A percentile compares a stretch with the other conserved stretches of the same genome.
Conservation (phyloP, 2,113 vertebrate species). For the Marcusenius ussheri region DNA sequence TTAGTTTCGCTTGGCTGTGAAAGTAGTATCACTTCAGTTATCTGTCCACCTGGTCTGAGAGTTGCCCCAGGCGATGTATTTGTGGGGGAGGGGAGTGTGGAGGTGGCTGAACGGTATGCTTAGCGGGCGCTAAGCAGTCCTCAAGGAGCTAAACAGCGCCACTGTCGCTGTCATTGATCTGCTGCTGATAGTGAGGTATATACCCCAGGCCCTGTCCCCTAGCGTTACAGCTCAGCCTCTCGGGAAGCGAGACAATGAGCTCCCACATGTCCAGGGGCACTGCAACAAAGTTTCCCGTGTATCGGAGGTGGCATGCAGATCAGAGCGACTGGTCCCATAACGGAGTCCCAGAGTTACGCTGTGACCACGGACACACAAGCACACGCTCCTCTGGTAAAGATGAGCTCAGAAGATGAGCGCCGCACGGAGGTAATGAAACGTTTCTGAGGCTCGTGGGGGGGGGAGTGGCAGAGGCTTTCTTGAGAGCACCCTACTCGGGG, state of each 20-base stretch:
- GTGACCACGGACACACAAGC: not conserved
- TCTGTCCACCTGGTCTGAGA: conserved; percentile 18
- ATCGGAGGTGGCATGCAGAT: not conserved
- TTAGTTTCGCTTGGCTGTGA: not conserved
- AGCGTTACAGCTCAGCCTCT: conserved; percentile 53
- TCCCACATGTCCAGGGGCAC: conserved; percentile 57
- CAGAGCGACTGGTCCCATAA: not conserved
- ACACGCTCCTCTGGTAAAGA: not conserved
- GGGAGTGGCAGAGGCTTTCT: not conserved
- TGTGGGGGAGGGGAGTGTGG: conserved; percentile 19
- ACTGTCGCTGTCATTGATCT: conserved; percentile 63
- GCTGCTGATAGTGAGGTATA: conserved; percentile 53
- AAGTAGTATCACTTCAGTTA: not conserved
- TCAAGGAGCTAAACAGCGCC: conserved; percentile 54
- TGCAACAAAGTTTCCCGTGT: conserved; percentile 59
- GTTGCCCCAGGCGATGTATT: conserved; percentile 35
- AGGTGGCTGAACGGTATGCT: not conserved
- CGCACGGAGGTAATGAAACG: not conserved
- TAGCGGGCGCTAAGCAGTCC: conserved; percentile 23
- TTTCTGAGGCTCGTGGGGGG: not conserved
- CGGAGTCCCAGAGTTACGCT: not conserved
- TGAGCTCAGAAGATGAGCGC: not conserved
- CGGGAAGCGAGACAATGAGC: conserved; percentile 43
- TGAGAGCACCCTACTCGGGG: not conserved
- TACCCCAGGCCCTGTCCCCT: conserved; percentile 48